Evolutionary conservation across 2,888 invertebrate genomes (phyloP), one percentile per base, ranked within the genome.

Genomic region (Aspidapion aeneum): DNA sequence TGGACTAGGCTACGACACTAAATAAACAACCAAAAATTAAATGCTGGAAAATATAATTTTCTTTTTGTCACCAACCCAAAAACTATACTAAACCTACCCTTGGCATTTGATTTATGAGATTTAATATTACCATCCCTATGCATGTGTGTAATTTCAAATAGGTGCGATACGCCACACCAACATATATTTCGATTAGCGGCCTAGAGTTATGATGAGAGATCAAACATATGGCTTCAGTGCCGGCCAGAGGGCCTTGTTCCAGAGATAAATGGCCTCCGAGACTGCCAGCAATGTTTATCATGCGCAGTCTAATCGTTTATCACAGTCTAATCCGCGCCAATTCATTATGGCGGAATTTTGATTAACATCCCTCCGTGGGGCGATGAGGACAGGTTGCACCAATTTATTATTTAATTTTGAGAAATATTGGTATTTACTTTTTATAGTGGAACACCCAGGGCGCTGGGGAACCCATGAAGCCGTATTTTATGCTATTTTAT

Each of bases 341-440:
- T 66, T 64, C 64, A 66, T 66, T 66, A 66, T 63, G 22, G 58
- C 35, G 35, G 35, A 35, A 35, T 60, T 21, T 59, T 64, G 57
- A 62, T 62, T 65, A 62, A 57, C 59, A 57, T 56, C 57, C 58
- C 62, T 58, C n/a, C 52, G 52, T 35, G 3, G 35, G 35, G 12
- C 35, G 35, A 12, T 12, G 5, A 12, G 35, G 35, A 35, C 35
- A 7, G 3, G 5, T 35, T 35, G 35, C 35, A 35, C 35, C 12
- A 3, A 35, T 35, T n/a, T n/a, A n/a, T n/a, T n/a, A n/a, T n/a
- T n/a, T n/a, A n/a, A n/a, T n/a, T n/a, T n/a, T n/a, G n/a, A n/a
- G n/a, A n/a, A n/a, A n/a, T n/a, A n/a, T n/a, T n/a, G n/a, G n/a
- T n/a, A n/a, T n/a, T n/a, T n/a, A n/a, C n/a, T n/a, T n/a, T n/a